Evolutionary conservation across 2,888 invertebrate genomes (phyloP).

Genomic region (Agriopis leucophaearia): DNA sequence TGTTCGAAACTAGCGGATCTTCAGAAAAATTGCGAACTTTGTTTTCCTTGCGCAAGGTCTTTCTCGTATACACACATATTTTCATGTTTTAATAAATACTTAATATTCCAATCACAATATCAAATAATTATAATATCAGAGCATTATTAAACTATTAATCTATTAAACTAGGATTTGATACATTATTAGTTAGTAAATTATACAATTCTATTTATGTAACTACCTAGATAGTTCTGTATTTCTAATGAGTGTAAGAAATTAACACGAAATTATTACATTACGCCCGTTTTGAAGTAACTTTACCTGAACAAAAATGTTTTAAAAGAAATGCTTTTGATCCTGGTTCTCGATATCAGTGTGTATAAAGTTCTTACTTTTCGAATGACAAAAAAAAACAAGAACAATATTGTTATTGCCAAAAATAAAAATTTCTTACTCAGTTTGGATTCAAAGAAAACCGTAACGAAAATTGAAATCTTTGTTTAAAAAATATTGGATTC

Average conservation of each 20-base stretch:
- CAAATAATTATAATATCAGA: neutral
- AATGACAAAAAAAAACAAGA: neutral
- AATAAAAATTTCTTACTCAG: neutral
- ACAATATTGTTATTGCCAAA: neutral
- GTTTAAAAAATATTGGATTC: neutral
- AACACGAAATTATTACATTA: too few relatives aligned
- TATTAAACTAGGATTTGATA: neutral
- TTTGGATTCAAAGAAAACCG: neutral
- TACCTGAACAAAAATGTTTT: too few relatives aligned
- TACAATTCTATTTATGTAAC: too few relatives aligned
- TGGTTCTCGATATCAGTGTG: too few relatives aligned
- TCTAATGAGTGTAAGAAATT: too few relatives aligned
- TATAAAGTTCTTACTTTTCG: too few relatives aligned
- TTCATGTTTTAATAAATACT: neutral
- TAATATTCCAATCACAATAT: neutral
- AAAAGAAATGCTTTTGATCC: too few relatives aligned
- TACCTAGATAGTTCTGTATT: too few relatives aligned
- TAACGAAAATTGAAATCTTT: neutral
- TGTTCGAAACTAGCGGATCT: slow-evolving; percentile 34
- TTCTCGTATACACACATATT: slow-evolving; percentile 14
- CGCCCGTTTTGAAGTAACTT: too few relatives aligned
- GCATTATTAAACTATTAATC: neutral
- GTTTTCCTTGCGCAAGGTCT: slow-evolving; percentile 20
- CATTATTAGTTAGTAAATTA: neutral
- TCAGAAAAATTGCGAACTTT: slow-evolving; percentile 23